Evolutionary conservation across 1,140 invertebrate genomes (phyloP).

Genomic region (Acyrthosiphon pisum): DNA sequence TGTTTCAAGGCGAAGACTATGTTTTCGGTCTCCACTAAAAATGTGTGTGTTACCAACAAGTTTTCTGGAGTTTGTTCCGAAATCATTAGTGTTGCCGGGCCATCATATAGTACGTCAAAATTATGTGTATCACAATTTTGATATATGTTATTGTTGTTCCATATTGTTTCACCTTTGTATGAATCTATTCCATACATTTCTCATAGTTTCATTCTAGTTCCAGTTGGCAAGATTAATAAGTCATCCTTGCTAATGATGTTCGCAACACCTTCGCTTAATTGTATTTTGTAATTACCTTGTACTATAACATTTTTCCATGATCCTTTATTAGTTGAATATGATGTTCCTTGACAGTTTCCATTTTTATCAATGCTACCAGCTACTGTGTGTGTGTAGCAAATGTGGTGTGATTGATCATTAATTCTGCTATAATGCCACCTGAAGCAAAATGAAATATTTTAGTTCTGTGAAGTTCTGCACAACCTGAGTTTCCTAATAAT

Average conservation of each 20-base stretch:
- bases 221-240: not conserved
- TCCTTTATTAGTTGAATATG: too few species aligned
- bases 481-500: not conserved
- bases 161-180: not conserved
- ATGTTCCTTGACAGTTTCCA: too few species aligned
- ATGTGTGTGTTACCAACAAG: too few species aligned
- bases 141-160: not conserved
- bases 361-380: too few species aligned
- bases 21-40: too few species aligned
- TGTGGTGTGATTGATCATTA: not conserved
- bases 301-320: not conserved
- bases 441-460: not conserved
- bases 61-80: too few species aligned
- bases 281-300: conserved; percentile 20
- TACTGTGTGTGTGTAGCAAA: not conserved
- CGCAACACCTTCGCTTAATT: not conserved
- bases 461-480: not conserved
- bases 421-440: not conserved
- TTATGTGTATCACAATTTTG: not conserved
- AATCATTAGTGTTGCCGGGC: not conserved
- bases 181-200: not conserved
- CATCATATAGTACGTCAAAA: not conserved
- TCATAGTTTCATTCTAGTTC: not conserved
- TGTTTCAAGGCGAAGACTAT: too few species aligned
- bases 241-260: not conserved